phyloP scores from a whole-genome alignment of 2,888 invertebrate genomes.

The Acronicta aceris region DNA sequence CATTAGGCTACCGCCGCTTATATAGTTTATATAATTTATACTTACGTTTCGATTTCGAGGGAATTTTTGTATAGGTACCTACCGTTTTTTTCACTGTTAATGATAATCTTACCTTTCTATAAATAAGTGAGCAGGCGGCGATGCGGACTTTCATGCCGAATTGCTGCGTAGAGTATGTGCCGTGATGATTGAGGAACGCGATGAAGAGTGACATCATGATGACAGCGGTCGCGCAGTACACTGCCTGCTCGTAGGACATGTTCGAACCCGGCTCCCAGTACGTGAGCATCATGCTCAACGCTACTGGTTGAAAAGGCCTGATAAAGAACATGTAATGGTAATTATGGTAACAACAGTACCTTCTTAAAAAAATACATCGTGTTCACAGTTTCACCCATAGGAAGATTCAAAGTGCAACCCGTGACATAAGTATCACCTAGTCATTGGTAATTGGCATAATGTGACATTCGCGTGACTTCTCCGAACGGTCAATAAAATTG shows the following conservation, averaged over 20 bases:
- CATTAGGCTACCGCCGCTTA: too few species aligned
- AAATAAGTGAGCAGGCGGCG: constrained; percentile 94
- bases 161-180: constrained; percentile 91
- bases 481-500: constrained; percentile 55
- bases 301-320: constrained; percentile 91
- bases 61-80: too few species aligned
- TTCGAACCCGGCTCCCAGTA: constrained; percentile 90
- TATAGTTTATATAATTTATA: too few species aligned
- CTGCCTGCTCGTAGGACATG: constrained; percentile 88
- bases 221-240: constrained; percentile 90
- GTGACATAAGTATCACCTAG: constrained; percentile 20
- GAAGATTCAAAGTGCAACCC: too few species aligned
- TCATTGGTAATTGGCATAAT: constrained; percentile 50
- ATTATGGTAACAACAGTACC: background rate
- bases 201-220: constrained; percentile 88
- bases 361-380: background rate
- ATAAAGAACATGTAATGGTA: constrained; percentile 44
- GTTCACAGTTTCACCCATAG: too few species aligned
- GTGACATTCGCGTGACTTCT: constrained; percentile 56
- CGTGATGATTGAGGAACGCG: constrained; percentile 91
- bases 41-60: too few species aligned
- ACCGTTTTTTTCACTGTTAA: too few species aligned
- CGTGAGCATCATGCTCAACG: constrained; percentile 90
- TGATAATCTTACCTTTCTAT: constrained; percentile 92
- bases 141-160: constrained; percentile 95